phyloP scores from a whole-genome alignment of 2,888 invertebrate species.

The Yponomeuta sedellus region DNA sequence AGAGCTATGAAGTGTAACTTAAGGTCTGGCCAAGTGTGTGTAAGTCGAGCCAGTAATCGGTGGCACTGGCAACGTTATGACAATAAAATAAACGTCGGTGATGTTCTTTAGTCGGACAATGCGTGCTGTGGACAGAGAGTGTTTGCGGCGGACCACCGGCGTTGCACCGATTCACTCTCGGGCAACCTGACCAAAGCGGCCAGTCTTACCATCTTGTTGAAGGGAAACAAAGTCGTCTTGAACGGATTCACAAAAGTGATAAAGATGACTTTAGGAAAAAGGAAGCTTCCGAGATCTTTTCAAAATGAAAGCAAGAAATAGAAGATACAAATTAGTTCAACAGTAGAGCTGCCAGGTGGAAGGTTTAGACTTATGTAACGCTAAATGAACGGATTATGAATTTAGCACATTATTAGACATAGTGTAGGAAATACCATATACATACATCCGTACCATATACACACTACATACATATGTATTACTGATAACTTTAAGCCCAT shows the following conservation, averaged over 20 bases:
- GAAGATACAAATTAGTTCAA: too few species aligned
- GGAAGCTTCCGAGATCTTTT: too few species aligned
- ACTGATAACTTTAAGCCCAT: too few species aligned
- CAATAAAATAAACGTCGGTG: conserved; percentile 8
- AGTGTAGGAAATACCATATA: too few species aligned
- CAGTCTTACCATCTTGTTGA: neutral
- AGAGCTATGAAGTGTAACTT: neutral
- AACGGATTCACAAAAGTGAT: neutral
- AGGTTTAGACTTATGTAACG: too few species aligned
- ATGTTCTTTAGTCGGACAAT: conserved; percentile 40
- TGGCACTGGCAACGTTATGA: conserved; percentile 8
- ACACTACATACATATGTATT: too few species aligned
- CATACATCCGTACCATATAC: too few species aligned
- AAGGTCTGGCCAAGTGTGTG: neutral
- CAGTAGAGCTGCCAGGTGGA: too few species aligned
- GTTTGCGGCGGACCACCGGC: conserved; percentile 66
- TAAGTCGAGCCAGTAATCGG: neutral
- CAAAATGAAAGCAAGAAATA: too few species aligned
- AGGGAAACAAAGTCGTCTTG: neutral
- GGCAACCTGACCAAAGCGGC: neutral
- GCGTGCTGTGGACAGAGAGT: conserved; percentile 32
- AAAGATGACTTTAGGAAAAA: too few species aligned
- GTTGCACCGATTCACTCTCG: conserved; percentile 27
- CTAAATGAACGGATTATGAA: too few species aligned
- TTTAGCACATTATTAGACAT: too few species aligned